Conservation (phyloP, 2,113 vertebrate genomes). For the Lophochroa leadbeateri region DNA sequence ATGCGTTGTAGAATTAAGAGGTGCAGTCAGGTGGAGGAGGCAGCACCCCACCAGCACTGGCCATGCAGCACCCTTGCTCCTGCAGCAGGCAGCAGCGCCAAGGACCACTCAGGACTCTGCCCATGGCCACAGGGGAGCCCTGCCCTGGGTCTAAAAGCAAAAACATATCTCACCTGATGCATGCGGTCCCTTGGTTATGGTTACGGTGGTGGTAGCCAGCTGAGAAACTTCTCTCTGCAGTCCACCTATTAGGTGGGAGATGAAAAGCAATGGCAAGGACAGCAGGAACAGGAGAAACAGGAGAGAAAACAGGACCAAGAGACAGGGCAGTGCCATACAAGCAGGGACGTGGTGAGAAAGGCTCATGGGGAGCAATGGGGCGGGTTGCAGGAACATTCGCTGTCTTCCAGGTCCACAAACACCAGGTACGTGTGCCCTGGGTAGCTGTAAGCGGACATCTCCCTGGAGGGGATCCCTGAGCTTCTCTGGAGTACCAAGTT, state of each 20-base stretch:
- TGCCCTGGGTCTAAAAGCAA: neutral
- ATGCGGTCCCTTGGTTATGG: neutral
- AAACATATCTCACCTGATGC: neutral
- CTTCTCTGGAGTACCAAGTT: neutral
- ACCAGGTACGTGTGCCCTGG: neutral
- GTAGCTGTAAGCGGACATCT: neutral
- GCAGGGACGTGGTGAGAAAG: neutral
- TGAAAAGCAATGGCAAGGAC: neutral
- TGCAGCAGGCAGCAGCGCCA: neutral
- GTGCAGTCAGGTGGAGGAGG: neutral
- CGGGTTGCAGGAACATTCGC: neutral
- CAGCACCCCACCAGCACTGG: neutral
- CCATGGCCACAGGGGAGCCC: neutral
- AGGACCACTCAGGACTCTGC: neutral
- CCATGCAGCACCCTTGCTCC: neutral
- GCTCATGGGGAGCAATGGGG: neutral
- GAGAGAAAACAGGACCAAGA: neutral
- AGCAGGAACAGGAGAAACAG: neutral
- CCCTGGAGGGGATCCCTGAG: neutral
- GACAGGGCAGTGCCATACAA: neutral
- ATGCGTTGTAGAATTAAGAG: neutral
- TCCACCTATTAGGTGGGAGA: neutral
- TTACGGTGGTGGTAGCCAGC: neutral
- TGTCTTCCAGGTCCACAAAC: neutral
- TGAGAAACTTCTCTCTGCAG: neutral